Conservation (phyloP, 1,140 invertebrate genomes). For the Choristoneura fumiferana region DNA sequence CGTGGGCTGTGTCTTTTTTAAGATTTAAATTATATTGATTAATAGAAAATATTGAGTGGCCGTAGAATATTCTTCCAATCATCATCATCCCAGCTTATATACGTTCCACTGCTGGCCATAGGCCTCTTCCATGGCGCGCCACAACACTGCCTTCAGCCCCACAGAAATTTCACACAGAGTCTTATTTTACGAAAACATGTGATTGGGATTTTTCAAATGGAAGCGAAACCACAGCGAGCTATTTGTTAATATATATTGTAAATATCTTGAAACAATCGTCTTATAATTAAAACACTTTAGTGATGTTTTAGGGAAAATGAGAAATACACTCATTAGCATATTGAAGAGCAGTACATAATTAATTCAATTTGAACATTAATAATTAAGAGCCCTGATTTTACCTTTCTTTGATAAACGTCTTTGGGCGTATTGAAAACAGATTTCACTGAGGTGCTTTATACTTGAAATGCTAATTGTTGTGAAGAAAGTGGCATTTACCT, state of each 20-base stretch:
- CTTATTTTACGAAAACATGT: no score
- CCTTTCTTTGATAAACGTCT: conserved; percentile 13
- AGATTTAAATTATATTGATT: no score
- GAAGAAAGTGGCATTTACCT: no score
- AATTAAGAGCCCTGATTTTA: conserved; percentile 4
- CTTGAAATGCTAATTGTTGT: not conserved
- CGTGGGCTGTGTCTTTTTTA: not conserved
- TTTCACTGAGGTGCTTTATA: not conserved
- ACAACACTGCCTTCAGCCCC: no score
- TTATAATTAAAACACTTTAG: not conserved
- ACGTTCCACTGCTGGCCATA: no score
- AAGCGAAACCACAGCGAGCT: no score
- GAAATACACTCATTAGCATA: not conserved
- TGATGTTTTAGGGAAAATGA: not conserved
- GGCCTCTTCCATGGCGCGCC: no score
- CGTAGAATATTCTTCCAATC: no score
- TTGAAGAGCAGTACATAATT: conserved; percentile 5
- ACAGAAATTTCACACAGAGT: no score
- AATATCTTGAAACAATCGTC: not conserved
- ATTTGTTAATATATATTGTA: not conserved
- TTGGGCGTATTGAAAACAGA: not conserved
- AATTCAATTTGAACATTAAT: conserved; percentile 9
- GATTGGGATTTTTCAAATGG: no score
- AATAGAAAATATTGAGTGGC: no score
- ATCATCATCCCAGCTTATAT: no score